Conservation (phyloP, 1,140 invertebrate species). For the Orchestia grillus region DNA sequence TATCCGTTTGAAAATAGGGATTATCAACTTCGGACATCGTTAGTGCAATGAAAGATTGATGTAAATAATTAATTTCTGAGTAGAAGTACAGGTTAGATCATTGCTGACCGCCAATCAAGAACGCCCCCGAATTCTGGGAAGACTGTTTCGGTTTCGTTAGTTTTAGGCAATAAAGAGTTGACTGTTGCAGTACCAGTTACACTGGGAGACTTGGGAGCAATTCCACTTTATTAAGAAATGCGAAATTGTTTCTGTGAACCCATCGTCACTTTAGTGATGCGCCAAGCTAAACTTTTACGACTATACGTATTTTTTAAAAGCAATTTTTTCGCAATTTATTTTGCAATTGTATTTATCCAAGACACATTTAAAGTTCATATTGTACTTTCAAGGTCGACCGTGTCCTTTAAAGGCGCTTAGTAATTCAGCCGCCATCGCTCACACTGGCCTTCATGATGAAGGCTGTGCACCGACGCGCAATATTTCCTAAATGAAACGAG, state of each 20-base stretch:
- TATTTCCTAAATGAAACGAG: constrained; percentile 15
- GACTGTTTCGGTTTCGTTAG: not conserved
- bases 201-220: not conserved
- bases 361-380: not conserved
- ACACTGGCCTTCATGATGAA: not conserved
- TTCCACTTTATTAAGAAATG: not conserved
- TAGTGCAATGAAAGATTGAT: not conserved
- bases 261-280: no score
- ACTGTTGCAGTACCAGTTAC: not conserved
- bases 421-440: not conserved
- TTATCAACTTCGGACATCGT: not conserved
- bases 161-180: not conserved
- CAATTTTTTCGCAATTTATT: no score
- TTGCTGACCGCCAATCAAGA: not conserved
- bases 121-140: not conserved
- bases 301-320: no score
- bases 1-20: not conserved
- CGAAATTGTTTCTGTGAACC: not conserved
- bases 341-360: not conserved
- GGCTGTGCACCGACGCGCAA: not conserved
- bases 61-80: not conserved
- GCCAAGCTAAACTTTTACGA: no score
- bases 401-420: not conserved
- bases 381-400: not conserved
- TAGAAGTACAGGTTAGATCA: not conserved